Base-by-base conservation (phyloP, 2,888 invertebrate genomes). In the Cordilura impudica region DNA sequence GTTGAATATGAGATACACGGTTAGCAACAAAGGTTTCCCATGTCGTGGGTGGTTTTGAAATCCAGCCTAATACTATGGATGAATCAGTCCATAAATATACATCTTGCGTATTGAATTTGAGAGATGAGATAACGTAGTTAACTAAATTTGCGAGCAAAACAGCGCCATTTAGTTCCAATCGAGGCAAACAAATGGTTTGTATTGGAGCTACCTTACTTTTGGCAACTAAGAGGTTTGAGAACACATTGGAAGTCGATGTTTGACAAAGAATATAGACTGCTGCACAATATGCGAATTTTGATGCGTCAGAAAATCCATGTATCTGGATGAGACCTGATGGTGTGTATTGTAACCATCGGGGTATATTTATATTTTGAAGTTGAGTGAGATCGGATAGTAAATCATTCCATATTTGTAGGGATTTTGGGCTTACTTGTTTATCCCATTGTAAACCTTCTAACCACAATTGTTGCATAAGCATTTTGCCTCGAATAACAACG, bases 1-100 rank as follows among this genome's bases (percentile, higher is more conserved):
- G 3, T 3, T 26, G 26, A 26, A 26, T 31, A 21, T 35, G 23
- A 7, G 31, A 31, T 8, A 35, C 35, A 19, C 54, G 54, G 10
- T 54, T 54, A 2, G 54, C 54, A 2, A 60, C 45, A 5, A 45
- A 60, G 7, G 60, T 60, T 43, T 58, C 43, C 39, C 31, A 70
- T 3, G 21, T 19, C 21, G 4, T 31, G 16, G 45, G 39, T 10
- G 26, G 35, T 18, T 49, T 49, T 7, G 47, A 67, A 2, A 53
- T 5, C 53, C 29, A 53, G 4, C 16, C 53, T 7, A 53, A 29
- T 26, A 5, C 26, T 26, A 26, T 26, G 18, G 16, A 49, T n/a
- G 60, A n/a, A 43, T 51, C 51, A 2, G 51, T 51, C 60, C 60
- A 60, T 10, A 45, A 60, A 21, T 12, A 14, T 6, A 35, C 18